A percentile compares a stretch with the other conserved stretches of the same genome.
These are phyloP conservation scores for Atherinosoma microstoma DNA, from an alignment of 2,797 vertebrate genomes.

Conservation along the genomic window DNA sequence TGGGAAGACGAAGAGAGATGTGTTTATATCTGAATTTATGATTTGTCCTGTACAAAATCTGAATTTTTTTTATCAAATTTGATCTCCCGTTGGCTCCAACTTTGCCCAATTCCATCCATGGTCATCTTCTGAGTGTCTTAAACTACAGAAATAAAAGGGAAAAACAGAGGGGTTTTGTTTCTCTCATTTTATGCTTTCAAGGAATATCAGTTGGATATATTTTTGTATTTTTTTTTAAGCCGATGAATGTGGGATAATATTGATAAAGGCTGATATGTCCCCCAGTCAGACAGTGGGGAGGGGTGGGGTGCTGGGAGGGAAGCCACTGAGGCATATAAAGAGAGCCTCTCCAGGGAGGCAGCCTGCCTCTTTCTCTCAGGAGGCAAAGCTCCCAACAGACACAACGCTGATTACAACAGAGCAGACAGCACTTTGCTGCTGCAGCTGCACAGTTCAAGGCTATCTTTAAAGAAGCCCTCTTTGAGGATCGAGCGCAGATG, in stretches of 20 bases:
- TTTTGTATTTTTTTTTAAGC: conserved; percentile 8
- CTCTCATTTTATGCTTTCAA: conserved; percentile 17
- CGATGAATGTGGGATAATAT: conserved; percentile 35
- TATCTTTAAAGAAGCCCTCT: conserved; percentile 61
- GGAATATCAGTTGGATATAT: conserved; percentile 1
- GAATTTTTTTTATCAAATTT: neutral
- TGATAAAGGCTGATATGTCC: conserved; percentile 56
- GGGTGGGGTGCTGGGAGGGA: conserved; percentile 66
- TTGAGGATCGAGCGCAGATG: conserved; percentile 56
- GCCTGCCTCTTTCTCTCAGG: conserved; percentile 58
- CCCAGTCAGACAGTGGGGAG: conserved; percentile 43
- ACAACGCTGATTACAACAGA: conserved; percentile 65
- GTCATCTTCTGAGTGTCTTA: neutral
- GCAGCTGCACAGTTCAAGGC: conserved; percentile 66
- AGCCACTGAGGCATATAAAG: conserved; percentile 70
- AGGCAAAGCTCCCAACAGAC: conserved; percentile 66
- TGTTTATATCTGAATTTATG: conserved; percentile 10
- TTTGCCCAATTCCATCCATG: neutral
- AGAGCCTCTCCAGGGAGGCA: conserved; percentile 60
- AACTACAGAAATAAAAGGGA: neutral
- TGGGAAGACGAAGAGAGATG: neutral
- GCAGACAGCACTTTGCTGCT: conserved; percentile 60
- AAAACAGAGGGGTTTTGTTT: conserved; percentile 1
- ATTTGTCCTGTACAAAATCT: neutral
- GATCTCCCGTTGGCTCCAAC: neutral